Base-by-base conservation (phyloP, 2,888 invertebrate species). In the Copidosoma aretas region DNA sequence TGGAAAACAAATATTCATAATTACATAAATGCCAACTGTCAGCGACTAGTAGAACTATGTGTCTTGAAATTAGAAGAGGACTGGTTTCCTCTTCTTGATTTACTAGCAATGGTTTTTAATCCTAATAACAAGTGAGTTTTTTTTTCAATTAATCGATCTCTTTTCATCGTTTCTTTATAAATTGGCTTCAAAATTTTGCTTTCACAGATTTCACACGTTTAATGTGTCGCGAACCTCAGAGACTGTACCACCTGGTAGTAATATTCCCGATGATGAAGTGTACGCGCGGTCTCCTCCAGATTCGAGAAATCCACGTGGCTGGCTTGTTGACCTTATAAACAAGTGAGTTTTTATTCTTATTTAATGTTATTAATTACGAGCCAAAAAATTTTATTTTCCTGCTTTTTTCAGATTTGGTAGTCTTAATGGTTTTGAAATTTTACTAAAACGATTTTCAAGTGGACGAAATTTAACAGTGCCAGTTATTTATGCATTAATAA, bases 1-100 rank as follows among this genome's bases (percentile, higher is more conserved):
- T 98, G 98, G 98, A 98, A 97, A 85, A 90, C 91, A 80, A 97
- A 97, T 84, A 98, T 98, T 82, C 97, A 98, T 84, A 92, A 91
- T 83, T 97, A 95, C 86, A 97, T 98, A 77, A 90, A 95, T 80
- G 91, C 93, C 79, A 97, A 97, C 82, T 96, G 97, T 82, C 92
- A 94, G 82, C 92, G 94, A 83, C 88, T 97, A 77, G 91, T 98
- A 74, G 95, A 96, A 86, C 87, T 98, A 76, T 95, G 96, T 87
- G 95, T 96, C 75, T 88, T 94, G 78, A 97, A 97, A 85, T 87
- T 98, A 83, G 87, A 88, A 66, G 90, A 92, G 76, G 96, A 97
- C 85, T 96, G 96, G 90, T 93, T 95, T 79, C 93, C 95, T 79
- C 88, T 97, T 77, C 86, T 98, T 78, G 94, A 98, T 84, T 88